These are phyloP conservation scores for Alces alces DNA, from an alignment of 2,113 vertebrate species.

Conservation along the genomic window DNA sequence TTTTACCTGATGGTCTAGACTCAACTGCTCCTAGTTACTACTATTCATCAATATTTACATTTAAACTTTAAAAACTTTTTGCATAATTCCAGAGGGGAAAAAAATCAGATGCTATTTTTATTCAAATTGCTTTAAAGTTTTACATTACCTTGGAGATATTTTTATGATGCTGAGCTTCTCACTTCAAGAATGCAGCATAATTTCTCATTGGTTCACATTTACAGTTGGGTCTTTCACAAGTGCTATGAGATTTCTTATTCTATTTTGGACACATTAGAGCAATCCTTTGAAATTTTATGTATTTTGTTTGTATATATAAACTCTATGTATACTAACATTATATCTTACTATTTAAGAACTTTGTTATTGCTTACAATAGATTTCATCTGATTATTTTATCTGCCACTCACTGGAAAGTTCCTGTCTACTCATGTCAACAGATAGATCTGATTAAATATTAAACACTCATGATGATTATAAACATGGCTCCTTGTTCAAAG, in stretches of 20 bases:
- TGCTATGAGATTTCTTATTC: neutral
- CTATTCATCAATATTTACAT: neutral
- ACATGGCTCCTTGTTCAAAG: neutral
- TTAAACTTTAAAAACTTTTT: neutral
- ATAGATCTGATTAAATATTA: neutral
- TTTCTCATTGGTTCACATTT: neutral
- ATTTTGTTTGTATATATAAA: neutral
- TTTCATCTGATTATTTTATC: neutral
- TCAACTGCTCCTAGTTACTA: neutral
- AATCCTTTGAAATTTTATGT: neutral
- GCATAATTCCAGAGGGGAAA: neutral
- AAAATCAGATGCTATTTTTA: neutral
- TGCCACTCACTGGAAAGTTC: neutral
- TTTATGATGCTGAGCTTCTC: neutral
- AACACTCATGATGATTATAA: neutral
- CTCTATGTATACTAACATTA: neutral
- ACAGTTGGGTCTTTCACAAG: neutral
- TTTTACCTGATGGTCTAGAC: neutral
- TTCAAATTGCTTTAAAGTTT: neutral
- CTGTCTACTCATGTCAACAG: neutral
- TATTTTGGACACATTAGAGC: neutral
- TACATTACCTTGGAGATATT: neutral
- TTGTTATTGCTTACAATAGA: neutral
- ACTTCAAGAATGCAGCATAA: neutral
- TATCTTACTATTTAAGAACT: neutral